phyloP scores from a whole-genome alignment of 1,140 invertebrate genomes.

The Heliconius hermathena region DNA sequence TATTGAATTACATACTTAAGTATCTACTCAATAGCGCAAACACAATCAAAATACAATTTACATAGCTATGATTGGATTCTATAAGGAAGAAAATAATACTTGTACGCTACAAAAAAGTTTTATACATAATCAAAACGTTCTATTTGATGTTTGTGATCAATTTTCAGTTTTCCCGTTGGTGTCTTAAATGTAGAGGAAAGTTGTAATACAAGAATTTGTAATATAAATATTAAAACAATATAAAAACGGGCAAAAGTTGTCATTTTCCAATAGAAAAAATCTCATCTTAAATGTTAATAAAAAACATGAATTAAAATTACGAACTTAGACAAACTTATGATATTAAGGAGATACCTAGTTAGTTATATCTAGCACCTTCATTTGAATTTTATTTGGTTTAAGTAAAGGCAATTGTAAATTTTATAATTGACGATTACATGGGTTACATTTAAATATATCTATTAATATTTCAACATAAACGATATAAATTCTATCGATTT shows the following conservation, averaged over 20 bases:
- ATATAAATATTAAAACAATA: too few species aligned
- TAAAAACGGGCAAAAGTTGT: too few species aligned
- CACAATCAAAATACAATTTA: not conserved
- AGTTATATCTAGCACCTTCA: not conserved
- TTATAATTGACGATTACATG: slow-evolving; percentile 10
- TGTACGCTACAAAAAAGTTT: too few species aligned
- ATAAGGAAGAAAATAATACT: not conserved
- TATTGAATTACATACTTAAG: slow-evolving; percentile 52
- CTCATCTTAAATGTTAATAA: too few species aligned
- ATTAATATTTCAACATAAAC: not conserved
- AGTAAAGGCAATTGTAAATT: not conserved
- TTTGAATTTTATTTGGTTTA: not conserved
- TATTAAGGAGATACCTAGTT: not conserved
- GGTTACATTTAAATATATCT: not conserved
- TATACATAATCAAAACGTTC: too few species aligned
- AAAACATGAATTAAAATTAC: not conserved
- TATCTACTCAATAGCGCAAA: slow-evolving; percentile 36
- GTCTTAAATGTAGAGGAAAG: too few species aligned
- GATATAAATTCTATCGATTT: too few species aligned
- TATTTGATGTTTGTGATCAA: too few species aligned
- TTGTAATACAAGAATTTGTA: too few species aligned
- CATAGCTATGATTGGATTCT: not conserved
- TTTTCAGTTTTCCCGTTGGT: too few species aligned
- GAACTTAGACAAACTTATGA: not conserved
- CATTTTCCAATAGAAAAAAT: too few species aligned